phyloP scores from a whole-genome alignment of 2,888 invertebrate species.

The Cerastis leucographa region DNA sequence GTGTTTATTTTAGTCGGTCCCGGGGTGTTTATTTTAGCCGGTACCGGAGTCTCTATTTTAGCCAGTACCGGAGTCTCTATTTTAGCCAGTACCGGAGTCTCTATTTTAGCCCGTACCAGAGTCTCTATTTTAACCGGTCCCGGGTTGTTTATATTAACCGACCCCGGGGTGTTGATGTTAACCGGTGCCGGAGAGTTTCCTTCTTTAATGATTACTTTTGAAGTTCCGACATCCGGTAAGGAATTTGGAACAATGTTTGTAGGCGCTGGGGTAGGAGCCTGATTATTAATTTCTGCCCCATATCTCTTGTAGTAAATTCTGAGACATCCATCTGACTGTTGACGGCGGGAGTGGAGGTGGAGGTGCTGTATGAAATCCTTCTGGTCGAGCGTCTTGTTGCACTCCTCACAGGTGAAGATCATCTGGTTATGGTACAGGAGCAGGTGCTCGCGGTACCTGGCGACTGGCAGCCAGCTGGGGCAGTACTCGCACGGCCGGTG shows the following conservation, averaged over 20 bases:
- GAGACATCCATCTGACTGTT: too few relatives aligned
- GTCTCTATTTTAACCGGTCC: background rate
- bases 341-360: constrained; percentile 77
- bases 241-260: background rate
- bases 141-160: background rate
- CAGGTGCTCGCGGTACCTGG: constrained; percentile 74
- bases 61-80: background rate
- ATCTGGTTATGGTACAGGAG: constrained; percentile 74
- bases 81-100: background rate
- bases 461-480: constrained; percentile 49
- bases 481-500: constrained; percentile 72
- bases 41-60: background rate
- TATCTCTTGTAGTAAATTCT: constrained; percentile 2
- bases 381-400: constrained; percentile 79
- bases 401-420: constrained; percentile 85
- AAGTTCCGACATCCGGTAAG: background rate
- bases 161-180: background rate
- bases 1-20: background rate
- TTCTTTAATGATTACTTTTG: background rate
- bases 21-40: background rate
- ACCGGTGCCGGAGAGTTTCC: background rate
- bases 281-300: constrained; percentile 6
- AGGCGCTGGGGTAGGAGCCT: background rate
- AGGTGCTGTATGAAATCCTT: constrained; percentile 81
- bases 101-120: background rate